A percentile compares a stretch with the other conserved stretches of the same genome.
phyloP scores from a whole-genome alignment of 2,888 invertebrate genomes.

The Barypeithes pellucidus region DNA sequence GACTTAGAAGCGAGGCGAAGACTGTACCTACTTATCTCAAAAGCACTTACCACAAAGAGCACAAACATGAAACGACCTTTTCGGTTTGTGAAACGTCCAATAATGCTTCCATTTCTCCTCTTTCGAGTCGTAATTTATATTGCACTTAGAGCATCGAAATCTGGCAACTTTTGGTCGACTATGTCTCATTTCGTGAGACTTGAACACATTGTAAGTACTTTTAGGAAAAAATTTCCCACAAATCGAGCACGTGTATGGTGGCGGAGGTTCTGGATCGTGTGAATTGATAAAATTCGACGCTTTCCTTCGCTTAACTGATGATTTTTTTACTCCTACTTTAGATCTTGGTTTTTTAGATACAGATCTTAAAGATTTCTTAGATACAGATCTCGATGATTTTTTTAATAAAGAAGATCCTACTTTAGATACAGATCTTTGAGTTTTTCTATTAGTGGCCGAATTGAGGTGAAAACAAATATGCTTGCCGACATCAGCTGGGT shows the following conservation, averaged over 20 bases:
- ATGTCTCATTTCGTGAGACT: not conserved
- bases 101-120: constrained; percentile 21
- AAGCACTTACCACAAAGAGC: constrained; percentile 18
- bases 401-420: not conserved
- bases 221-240: constrained; percentile 4
- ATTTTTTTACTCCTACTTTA: not conserved
- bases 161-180: not conserved
- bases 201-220: constrained; percentile 3
- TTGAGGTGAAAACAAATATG: constrained; percentile 18
- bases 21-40: not conserved
- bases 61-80: not conserved
- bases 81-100: constrained; percentile 6
- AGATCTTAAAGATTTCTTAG: too few species aligned
- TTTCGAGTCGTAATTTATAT: not conserved
- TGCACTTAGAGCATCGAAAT: constrained; percentile 7
- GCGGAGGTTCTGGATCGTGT: not conserved
- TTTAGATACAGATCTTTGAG: not conserved
- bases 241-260: constrained; percentile 2
- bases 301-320: not conserved
- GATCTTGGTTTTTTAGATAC: too few species aligned
- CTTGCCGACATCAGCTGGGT: not conserved
- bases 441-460: not conserved
- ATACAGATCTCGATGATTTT: too few species aligned
- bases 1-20: not conserved
- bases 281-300: not conserved